Conservation (phyloP, 2,888 invertebrate genomes). For the Sisyra nigra region DNA sequence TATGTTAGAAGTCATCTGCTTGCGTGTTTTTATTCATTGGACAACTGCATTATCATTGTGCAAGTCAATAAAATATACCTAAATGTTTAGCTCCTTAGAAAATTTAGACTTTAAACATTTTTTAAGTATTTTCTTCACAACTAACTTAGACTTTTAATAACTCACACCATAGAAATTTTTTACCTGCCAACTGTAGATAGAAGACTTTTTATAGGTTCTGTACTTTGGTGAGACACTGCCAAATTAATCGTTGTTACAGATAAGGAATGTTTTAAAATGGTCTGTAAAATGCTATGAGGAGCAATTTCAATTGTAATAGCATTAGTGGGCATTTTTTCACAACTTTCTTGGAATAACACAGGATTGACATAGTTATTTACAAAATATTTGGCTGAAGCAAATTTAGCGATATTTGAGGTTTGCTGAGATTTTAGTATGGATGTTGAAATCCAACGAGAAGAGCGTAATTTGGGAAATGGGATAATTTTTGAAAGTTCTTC, state of each 20-base stretch:
- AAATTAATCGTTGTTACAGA: slow-evolving; percentile 53
- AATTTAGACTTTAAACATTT: too few species aligned
- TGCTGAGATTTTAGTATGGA: slow-evolving; percentile 59
- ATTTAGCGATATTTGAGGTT: slow-evolving; percentile 43
- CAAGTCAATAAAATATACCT: too few species aligned
- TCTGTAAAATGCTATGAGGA: slow-evolving; percentile 77
- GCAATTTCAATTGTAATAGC: slow-evolving; percentile 80
- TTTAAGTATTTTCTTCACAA: too few species aligned
- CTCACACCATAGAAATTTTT: slow-evolving; percentile 16
- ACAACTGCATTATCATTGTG: too few species aligned
- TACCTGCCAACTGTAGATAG: slow-evolving; percentile 49
- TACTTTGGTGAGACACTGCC: slow-evolving; percentile 54
- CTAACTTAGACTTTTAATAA: too few species aligned
- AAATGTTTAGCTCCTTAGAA: too few species aligned
- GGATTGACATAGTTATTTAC: slow-evolving; percentile 64
- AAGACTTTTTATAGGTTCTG: slow-evolving; percentile 43
- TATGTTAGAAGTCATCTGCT: background rate
- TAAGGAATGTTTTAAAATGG: slow-evolving; percentile 66
- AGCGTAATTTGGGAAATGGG: slow-evolving; percentile 45
- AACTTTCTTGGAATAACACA: slow-evolving; percentile 63
- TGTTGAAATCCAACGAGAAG: slow-evolving; percentile 69
- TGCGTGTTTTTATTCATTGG: too few species aligned
- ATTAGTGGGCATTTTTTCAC: slow-evolving; percentile 60
- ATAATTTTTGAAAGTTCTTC: slow-evolving; percentile 47
- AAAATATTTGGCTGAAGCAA: slow-evolving; percentile 76